Conservation (phyloP, 2,888 invertebrate genomes). For the Mythimna ferrago region DNA sequence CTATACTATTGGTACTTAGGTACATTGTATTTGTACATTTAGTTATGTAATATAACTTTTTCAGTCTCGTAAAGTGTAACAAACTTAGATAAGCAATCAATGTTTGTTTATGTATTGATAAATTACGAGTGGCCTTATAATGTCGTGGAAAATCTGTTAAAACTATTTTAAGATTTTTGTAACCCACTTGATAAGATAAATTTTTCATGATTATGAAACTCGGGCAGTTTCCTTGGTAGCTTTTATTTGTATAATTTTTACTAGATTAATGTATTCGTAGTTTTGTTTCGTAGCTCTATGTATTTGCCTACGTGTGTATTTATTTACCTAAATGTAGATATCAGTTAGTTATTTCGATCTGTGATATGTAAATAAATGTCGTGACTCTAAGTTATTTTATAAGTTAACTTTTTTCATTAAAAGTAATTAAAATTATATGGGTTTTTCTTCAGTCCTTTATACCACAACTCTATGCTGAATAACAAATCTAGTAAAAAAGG, state of each 20-base stretch:
- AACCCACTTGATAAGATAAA: constrained; percentile 3
- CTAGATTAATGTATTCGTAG: constrained; percentile 12
- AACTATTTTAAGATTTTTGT: constrained; percentile 20
- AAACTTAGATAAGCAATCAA: constrained; percentile 11
- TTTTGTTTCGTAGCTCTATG: constrained; percentile 14
- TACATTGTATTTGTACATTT: background rate
- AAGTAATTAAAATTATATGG: constrained; percentile 22
- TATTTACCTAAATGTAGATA: constrained; percentile 33
- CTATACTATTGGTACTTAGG: background rate
- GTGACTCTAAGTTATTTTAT: constrained; percentile 41
- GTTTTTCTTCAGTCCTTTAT: background rate
- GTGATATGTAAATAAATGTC: constrained; percentile 63
- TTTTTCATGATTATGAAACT: background rate
- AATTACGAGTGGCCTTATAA: constrained; percentile 22
- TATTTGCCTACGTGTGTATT: constrained; percentile 41
- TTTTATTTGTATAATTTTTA: background rate
- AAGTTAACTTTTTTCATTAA: constrained; percentile 58
- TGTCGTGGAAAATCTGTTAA: constrained; percentile 14
- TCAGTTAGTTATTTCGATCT: constrained; percentile 60
- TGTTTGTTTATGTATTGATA: constrained; percentile 25
- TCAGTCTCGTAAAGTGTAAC: constrained; percentile 9
- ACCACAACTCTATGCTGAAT: background rate
- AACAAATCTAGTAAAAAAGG: background rate
- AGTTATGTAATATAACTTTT: constrained; percentile 12
- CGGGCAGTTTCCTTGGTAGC: constrained; percentile 4